Evolutionary conservation across 2,888 invertebrate species (phyloP), one percentile per base, ranked within the genome.

Genomic region (Chesias legatella): DNA sequence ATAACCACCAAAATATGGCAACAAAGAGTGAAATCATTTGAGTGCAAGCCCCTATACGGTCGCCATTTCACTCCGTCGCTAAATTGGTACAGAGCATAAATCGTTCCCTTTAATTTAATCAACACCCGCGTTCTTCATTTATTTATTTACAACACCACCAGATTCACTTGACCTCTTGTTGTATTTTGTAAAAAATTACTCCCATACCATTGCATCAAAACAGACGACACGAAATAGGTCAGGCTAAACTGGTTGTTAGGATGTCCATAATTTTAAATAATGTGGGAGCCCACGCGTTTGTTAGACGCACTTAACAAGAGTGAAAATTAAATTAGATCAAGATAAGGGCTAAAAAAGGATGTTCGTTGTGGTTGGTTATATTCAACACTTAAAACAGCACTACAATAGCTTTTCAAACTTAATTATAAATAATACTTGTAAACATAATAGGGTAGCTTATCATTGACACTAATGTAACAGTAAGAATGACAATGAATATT

Each of bases 81-180:
- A 80, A 85, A 85, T 85, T 84, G 83, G 76, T 69, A 67, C 58
- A 60, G 73, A 56, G 48, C 83, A 84, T 88, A 88, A 86, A 84
- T 86, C 68, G 60, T 73, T 67, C 77, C 73, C 63, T 82, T 84
- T 85, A 86, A 86, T 88, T 86, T 79, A 85, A 86, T 88, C 84
- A 88, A 82, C 85, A 73, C 76, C 70, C 71, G 65, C 63, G 72
- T 78, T 70, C 74, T 74, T 73, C 63, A 65, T 72, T 66, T 69
- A 65, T 67, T 58, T 63, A 64, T 67, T 64, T 65, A 60, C 58
- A 54, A 56, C 57, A 46, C 46, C 52, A 61, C 82, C 78, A 79
- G 32, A 59, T 23, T 62, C 59, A 29, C 25, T 10, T 63, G 79
- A 70, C 51, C 79, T 53, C 51, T 60, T 39, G 52, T 51, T 61